Base-by-base conservation (phyloP, 2,888 invertebrate genomes). In the Bombyx huttoni region DNA sequence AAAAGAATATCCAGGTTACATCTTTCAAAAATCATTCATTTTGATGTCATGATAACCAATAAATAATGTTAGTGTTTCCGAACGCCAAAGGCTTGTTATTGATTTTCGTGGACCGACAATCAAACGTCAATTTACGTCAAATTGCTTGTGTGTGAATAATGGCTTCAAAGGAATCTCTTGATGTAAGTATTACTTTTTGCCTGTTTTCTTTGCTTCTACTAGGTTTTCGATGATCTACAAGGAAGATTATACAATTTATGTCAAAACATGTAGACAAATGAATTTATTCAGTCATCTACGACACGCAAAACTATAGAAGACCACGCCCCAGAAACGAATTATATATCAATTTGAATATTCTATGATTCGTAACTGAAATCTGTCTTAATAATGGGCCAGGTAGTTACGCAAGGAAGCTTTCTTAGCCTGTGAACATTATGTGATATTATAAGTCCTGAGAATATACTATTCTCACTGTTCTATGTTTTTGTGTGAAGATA, bases 131-230 rank as follows among this genome's bases (percentile, higher is more conserved):
- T 76, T 74, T 78, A 72, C 63, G 73, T 72, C 81, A 82, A 82
- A 78, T 73, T 80, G 78, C 81, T 82, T 84, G 79, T 82, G 78
- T 78, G 78, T 80, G 84, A 82, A 86, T 85, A 70, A 88, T 88
- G 88, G 88, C 88, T 88, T 88, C 88, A 58, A 88, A 88, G 84
- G 88, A 88, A 72, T 88, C 88, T 67, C 79, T 88, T 56, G 88
- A 88, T 73, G 88, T 88, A 67, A 88, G 88, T 88, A 78, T 68
- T 63, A 67, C 65, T 69, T 70, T 61, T 68, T 58, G 34, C 3
- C 35, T 49, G 34, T 24, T 48, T 52, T 52, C 34, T 50, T n/a
- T 47, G 53, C 51, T 13, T 52, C 53, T 53, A 50, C 60, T 51
- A 10, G 51, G 57, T 52, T 46, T 40, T 40, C 12, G 7, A 10